Percentiles rank a stretch among this genome's conserved stretches.
These are phyloP conservation scores for Caenorhabditis afra DNA, from an alignment of 2,888 invertebrate species.

Conservation along the genomic window DNA sequence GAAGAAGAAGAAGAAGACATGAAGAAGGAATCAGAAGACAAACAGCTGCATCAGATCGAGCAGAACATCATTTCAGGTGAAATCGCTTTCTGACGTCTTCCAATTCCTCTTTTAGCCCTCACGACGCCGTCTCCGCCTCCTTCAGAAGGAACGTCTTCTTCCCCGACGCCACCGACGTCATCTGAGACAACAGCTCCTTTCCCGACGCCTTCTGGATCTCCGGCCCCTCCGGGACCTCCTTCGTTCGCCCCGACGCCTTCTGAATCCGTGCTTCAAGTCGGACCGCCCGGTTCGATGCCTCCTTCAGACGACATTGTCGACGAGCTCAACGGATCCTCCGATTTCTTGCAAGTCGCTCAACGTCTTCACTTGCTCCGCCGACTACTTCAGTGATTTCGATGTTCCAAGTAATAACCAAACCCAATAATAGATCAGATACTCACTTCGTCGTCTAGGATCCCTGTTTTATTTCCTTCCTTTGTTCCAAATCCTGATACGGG, in stretches of 20 bases:
- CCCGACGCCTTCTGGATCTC: conserved; percentile 12
- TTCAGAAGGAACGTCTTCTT: too few relatives aligned
- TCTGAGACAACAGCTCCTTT: too few relatives aligned
- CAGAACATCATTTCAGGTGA: conserved; percentile 51
- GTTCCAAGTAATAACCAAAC: conserved; percentile 41
- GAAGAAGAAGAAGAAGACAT: conserved; percentile 31
- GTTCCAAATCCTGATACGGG: conserved; percentile 42
- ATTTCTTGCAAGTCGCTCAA: conserved; percentile 56
- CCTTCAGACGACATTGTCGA: conserved; percentile 60
- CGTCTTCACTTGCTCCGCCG: conserved; percentile 44
- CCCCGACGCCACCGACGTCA: too few relatives aligned
- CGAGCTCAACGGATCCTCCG: conserved; percentile 49
- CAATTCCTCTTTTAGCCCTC: conserved; percentile 25
- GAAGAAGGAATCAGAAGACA: conserved; percentile 6
- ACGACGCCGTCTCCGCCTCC: conserved; percentile 25
- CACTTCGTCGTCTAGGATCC: conserved; percentile 13
- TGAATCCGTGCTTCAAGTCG: conserved; percentile 16
- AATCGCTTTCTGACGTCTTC: background rate
- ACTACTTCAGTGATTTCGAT: conserved; percentile 46
- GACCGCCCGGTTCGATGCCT: conserved; percentile 55
- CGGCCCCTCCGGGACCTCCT: conserved; percentile 23
- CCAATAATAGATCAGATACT: too few relatives aligned
- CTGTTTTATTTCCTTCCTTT: conserved; percentile 10
- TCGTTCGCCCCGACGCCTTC: conserved; percentile 20
- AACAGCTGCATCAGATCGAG: conserved; percentile 44